Evolutionary conservation across 2,797 vertebrate species (phyloP).

Genomic region (Pangasius sanitwongsei): DNA sequence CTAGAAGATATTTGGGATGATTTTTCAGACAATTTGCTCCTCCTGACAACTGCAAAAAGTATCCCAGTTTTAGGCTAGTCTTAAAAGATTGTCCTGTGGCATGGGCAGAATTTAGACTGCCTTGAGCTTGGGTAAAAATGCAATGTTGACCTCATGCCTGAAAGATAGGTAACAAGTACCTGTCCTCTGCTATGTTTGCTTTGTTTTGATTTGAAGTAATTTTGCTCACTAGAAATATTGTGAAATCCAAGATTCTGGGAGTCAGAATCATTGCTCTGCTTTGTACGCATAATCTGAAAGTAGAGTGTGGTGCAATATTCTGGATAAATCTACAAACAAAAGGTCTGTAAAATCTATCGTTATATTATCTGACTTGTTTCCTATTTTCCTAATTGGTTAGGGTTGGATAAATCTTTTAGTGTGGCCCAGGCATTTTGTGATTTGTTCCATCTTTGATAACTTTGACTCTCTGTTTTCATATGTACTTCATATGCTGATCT

Average conservation of each 20-base stretch:
- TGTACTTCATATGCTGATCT: background rate
- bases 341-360: background rate
- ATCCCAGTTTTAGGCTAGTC: background rate
- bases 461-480: background rate
- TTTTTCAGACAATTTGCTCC: background rate
- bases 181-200: background rate
- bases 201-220: background rate
- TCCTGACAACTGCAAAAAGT: background rate
- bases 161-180: background rate
- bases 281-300: background rate
- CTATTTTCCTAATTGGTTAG: background rate
- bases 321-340: background rate
- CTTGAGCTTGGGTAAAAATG: background rate
- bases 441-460: background rate
- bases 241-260: background rate
- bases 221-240: background rate
- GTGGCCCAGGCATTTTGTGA: background rate
- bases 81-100: background rate
- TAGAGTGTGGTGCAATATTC: background rate
- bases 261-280: background rate
- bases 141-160: background rate
- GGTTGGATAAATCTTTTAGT: too few species aligned
- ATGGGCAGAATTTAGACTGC: background rate
- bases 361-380: background rate
- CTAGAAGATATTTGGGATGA: background rate